Percentiles rank a stretch among this genome's conserved stretches.
Evolutionary conservation across 2,113 vertebrate genomes (phyloP).

Genomic region (Entelurus aequoreus): DNA sequence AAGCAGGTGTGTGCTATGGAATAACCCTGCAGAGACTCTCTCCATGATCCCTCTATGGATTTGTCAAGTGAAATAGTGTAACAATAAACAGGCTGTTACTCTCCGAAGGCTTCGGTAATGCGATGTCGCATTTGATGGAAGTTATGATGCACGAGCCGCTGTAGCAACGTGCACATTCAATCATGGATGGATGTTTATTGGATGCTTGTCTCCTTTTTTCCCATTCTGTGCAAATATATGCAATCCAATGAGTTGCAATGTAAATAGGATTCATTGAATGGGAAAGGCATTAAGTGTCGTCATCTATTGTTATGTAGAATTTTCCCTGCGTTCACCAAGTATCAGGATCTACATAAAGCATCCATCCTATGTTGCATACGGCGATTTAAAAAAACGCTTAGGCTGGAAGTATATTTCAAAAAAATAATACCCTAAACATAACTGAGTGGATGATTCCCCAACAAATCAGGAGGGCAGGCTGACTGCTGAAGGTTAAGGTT

Average conservation of each 20-base stretch:
- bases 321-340: not conserved
- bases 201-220: not conserved
- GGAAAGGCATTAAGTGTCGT: not conserved
- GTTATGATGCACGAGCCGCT: not conserved
- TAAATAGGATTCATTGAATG: not conserved
- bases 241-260: not conserved
- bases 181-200: not conserved
- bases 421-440: not conserved
- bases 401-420: not conserved
- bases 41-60: conserved; percentile 12
- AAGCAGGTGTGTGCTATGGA: conserved; percentile 1
- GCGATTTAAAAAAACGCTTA: not conserved
- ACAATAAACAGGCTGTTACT: conserved; percentile 9
- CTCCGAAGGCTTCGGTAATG: conserved; percentile 3
- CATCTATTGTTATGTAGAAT: not conserved
- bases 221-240: not conserved
- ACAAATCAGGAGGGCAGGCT: too few species aligned
- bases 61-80: conserved; percentile 7
- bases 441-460: not conserved
- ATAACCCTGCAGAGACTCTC: conserved; percentile 12
- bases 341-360: not conserved
- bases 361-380: too few species aligned
- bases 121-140: not conserved
- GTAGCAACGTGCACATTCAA: not conserved
- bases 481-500: too few species aligned